These are phyloP conservation scores for Mechanitis mazaeus DNA, from an alignment of 2,888 invertebrate species.

Conservation along the genomic window DNA sequence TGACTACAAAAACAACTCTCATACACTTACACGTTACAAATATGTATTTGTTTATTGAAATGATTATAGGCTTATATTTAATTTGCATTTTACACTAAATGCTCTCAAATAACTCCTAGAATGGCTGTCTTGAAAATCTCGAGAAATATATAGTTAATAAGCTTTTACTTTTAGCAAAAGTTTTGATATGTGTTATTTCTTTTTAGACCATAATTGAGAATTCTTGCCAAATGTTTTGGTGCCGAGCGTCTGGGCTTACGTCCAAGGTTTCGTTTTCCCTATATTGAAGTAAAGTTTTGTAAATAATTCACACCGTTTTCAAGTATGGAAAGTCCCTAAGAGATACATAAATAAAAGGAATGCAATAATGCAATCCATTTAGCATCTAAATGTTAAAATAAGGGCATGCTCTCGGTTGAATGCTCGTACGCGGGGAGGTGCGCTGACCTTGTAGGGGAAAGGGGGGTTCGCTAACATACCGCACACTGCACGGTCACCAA, in stretches of 20 bases:
- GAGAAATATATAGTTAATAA: neutral
- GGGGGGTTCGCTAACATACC: constrained; percentile 40
- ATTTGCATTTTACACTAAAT: neutral
- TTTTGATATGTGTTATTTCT: constrained; percentile 19
- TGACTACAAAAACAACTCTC: constrained; percentile 14
- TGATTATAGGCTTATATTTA: neutral
- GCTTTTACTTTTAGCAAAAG: constrained; percentile 12
- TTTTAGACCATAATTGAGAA: constrained; percentile 25
- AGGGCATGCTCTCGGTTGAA: constrained; percentile 12
- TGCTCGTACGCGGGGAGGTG: constrained; percentile 21
- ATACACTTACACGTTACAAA: no score
- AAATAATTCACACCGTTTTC: neutral
- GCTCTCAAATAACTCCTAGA: no score
- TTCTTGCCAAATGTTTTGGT: constrained; percentile 27
- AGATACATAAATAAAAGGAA: no score
- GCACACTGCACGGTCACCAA: constrained; percentile 60
- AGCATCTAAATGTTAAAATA: neutral
- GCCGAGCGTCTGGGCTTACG: constrained; percentile 24
- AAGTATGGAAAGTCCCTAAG: no score
- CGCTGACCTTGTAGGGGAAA: constrained; percentile 65
- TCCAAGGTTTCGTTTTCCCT: constrained; percentile 28
- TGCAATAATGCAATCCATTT: neutral
- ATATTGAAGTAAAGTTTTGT: constrained; percentile 19
- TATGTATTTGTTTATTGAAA: no score
- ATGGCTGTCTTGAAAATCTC: no score